These are phyloP conservation scores for Urosaurus nigricauda DNA, from an alignment of 2,797 vertebrate genomes.

Conservation along the genomic window DNA sequence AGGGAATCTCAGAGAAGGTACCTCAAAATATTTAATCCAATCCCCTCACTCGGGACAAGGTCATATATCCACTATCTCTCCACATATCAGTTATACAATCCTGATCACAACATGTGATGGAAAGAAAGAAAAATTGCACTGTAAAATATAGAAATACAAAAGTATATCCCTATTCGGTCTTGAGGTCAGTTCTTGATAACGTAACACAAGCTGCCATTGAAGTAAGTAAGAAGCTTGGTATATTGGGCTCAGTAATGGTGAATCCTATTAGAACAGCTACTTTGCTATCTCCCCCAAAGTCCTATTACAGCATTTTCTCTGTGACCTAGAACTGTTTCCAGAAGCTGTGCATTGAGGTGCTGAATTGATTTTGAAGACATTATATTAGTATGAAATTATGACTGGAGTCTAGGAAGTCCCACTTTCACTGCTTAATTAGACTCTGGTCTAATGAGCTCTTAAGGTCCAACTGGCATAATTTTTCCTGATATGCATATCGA, in stretches of 20 bases:
- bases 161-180: neutral
- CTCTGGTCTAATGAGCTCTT: constrained; percentile 25
- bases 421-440: constrained; percentile 23
- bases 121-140: too few species aligned
- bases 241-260: neutral
- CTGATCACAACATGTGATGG: neutral
- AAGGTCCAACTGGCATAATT: neutral
- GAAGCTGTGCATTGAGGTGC: neutral
- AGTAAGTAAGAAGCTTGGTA: neutral
- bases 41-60: neutral
- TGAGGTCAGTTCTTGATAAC: neutral
- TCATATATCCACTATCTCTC: neutral
- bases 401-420: neutral
- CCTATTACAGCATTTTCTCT: constrained; percentile 2
- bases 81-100: neutral
- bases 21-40: neutral
- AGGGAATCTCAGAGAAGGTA: neutral
- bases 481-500: neutral
- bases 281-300: neutral
- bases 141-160: neutral
- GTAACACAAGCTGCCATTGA: neutral
- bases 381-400: constrained; percentile 6
- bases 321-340: constrained; percentile 4
- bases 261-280: neutral
- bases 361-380: constrained; percentile 22